These are phyloP conservation scores for Linnaemya tessellans DNA, from an alignment of 2,888 invertebrate genomes.

Conservation along the genomic window DNA sequence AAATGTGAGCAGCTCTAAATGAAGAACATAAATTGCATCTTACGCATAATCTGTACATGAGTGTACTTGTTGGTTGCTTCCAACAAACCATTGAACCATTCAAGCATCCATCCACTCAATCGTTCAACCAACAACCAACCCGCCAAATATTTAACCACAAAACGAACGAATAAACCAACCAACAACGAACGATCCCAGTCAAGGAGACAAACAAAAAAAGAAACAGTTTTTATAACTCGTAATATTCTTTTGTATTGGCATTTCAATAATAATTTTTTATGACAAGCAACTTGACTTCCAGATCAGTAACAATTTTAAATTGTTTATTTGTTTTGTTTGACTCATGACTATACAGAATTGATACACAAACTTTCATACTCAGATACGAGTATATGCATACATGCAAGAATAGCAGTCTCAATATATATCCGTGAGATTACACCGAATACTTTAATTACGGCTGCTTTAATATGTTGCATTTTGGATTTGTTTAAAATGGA, in stretches of 20 bases:
- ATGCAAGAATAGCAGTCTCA: background rate
- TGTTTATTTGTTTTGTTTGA: conserved; percentile 74
- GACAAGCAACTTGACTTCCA: conserved; percentile 83
- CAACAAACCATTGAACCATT: conserved; percentile 54
- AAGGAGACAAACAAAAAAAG: background rate
- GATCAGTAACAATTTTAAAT: conserved; percentile 78
- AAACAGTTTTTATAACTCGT: conserved; percentile 44
- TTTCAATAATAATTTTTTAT: conserved; percentile 82
- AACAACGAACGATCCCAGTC: conserved; percentile 53
- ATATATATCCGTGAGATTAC: conserved; percentile 5
- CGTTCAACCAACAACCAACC: conserved; percentile 38
- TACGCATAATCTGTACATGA: conserved; percentile 70
- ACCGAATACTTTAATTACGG: background rate
- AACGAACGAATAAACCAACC: conserved; percentile 30
- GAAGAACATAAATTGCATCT: conserved; percentile 57
- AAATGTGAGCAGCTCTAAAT: conserved; percentile 49
- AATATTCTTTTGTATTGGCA: conserved; percentile 73
- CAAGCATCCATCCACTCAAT: conserved; percentile 45
- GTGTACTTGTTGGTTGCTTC: conserved; percentile 63
- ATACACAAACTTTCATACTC: conserved; percentile 25
- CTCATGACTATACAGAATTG: conserved; percentile 69
- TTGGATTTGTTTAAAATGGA: background rate
- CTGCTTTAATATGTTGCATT: background rate
- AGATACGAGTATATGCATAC: background rate
- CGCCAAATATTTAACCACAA: conserved; percentile 14